Evolutionary conservation across 2,113 vertebrate species (phyloP).

Genomic region (Dicaeum eximium): DNA sequence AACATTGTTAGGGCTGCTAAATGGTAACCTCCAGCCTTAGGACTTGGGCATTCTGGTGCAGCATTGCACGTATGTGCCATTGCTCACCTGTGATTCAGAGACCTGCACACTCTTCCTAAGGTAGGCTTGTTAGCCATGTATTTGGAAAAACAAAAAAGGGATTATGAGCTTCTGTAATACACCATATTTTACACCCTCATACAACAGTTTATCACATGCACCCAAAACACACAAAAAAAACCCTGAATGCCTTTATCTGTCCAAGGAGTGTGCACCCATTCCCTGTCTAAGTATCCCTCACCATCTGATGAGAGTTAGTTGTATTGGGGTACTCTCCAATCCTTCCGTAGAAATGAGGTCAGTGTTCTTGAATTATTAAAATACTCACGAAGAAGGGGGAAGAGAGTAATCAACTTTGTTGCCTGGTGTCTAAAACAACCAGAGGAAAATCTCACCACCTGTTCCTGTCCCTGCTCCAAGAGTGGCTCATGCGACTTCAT

Average conservation of each 20-base stretch:
- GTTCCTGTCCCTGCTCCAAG: neutral
- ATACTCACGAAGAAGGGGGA: neutral
- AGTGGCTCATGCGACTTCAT: neutral
- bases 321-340: neutral
- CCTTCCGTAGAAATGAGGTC: neutral
- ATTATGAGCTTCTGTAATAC: neutral
- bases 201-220: neutral
- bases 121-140: neutral
- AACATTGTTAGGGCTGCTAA: neutral
- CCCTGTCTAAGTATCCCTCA: neutral
- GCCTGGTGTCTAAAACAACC: neutral
- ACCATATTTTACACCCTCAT: neutral
- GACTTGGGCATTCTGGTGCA: neutral
- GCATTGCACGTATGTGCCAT: fast-evolving
- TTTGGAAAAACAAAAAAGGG: neutral
- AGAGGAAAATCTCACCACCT: neutral
- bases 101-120: neutral
- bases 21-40: neutral
- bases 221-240: neutral
- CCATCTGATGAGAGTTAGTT: neutral
- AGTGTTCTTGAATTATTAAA: neutral
- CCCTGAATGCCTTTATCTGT: neutral
- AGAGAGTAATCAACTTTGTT: neutral
- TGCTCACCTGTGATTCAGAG: neutral
- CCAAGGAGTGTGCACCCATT: neutral